These are phyloP conservation scores for Leptogaster cylindrica DNA, from an alignment of 2,888 invertebrate genomes.

Conservation along the genomic window DNA sequence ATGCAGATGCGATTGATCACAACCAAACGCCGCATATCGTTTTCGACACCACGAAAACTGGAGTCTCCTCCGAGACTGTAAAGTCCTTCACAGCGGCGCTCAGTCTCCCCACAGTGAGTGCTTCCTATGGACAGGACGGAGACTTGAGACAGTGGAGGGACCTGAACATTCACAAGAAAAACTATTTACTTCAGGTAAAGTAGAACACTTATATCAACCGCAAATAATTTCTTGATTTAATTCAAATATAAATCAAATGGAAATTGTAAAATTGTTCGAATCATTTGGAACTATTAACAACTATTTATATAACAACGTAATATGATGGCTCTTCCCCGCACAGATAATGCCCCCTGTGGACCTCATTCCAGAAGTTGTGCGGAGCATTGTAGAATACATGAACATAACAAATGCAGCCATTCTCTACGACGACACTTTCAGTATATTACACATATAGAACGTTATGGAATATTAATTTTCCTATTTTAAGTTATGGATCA, in stretches of 20 bases:
- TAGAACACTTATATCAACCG: background rate
- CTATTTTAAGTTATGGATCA: slow-evolving; percentile 79
- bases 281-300: background rate
- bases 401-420: slow-evolving; percentile 93
- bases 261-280: background rate
- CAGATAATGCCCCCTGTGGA: slow-evolving; percentile 76
- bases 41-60: slow-evolving; percentile 81
- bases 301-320: background rate
- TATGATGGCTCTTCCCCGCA: background rate
- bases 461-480: background rate
- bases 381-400: slow-evolving; percentile 79
- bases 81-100: slow-evolving; percentile 83
- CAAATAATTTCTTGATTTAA: background rate
- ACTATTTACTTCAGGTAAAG: slow-evolving; percentile 73
- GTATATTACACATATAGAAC: slow-evolving; percentile 61
- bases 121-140: slow-evolving; percentile 84
- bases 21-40: slow-evolving; percentile 78
- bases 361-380: slow-evolving; percentile 80
- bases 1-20: slow-evolving; percentile 69
- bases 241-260: background rate
- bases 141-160: slow-evolving; percentile 85
- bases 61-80: slow-evolving; percentile 81
- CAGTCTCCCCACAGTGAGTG: slow-evolving; percentile 81
- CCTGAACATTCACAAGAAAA: slow-evolving; percentile 71
- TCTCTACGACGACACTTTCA: slow-evolving; percentile 85